Percentiles rank a stretch among this genome's conserved stretches.
These are phyloP conservation scores for Orius insidiosus DNA, from an alignment of 1,140 invertebrate species.

Conservation along the genomic window DNA sequence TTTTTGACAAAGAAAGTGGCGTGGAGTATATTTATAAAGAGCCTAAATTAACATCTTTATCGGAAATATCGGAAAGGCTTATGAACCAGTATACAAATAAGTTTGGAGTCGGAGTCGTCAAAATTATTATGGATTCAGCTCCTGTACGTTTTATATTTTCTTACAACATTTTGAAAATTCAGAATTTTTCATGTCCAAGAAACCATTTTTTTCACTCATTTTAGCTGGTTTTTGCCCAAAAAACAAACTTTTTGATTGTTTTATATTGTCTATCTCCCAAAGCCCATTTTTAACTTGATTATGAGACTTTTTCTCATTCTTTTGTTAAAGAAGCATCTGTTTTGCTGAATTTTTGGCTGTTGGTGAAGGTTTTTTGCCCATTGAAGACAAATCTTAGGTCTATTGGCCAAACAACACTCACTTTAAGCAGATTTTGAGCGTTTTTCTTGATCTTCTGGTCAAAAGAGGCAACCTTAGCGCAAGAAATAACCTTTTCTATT, in stretches of 20 bases:
- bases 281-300: neutral
- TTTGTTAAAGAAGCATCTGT: too few species aligned
- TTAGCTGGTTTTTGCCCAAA: too few species aligned
- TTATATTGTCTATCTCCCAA: neutral
- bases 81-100: constrained; percentile 65
- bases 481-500: too few species aligned
- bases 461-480: too few species aligned
- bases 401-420: too few species aligned
- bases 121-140: constrained; percentile 82
- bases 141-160: constrained; percentile 37
- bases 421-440: too few species aligned
- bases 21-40: constrained; percentile 92
- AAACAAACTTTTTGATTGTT: neutral
- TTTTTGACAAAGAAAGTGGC: constrained; percentile 72
- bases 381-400: too few species aligned
- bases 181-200: neutral
- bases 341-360: too few species aligned
- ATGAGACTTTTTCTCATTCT: too few species aligned
- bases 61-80: constrained; percentile 80
- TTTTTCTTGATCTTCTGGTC: too few species aligned
- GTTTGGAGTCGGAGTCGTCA: constrained; percentile 66
- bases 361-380: too few species aligned
- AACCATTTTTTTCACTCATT: too few species aligned
- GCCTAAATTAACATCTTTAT: constrained; percentile 80
- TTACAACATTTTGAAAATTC: neutral